Conservation (phyloP, 2,888 invertebrate genomes). For the Vanessa cardui region DNA sequence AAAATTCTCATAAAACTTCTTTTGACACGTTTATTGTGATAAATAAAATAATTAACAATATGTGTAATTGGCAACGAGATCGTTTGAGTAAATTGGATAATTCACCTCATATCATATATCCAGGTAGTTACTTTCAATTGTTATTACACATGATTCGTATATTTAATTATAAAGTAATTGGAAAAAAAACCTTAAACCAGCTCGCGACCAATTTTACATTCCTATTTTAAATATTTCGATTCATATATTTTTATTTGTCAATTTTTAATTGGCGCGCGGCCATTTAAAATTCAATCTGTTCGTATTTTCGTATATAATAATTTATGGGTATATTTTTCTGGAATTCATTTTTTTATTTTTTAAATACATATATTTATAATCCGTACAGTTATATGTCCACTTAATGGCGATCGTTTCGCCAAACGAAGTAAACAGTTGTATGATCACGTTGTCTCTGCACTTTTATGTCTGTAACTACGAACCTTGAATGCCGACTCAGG, state of each 20-base stretch:
- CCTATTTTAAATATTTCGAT: too few species aligned
- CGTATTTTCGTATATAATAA: neutral
- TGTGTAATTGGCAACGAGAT: conserved; percentile 35
- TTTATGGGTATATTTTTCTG: too few species aligned
- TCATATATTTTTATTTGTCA: too few species aligned
- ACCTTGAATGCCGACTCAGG: too few species aligned
- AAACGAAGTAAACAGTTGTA: too few species aligned
- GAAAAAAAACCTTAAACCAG: conserved; percentile 7
- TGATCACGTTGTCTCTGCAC: too few species aligned
- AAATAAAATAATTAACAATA: conserved; percentile 37
- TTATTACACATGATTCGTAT: conserved; percentile 22
- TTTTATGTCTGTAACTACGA: too few species aligned
- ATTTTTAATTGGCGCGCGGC: neutral
- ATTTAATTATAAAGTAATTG: conserved; percentile 25
- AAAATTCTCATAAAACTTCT: conserved; percentile 20
- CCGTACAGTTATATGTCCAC: too few species aligned
- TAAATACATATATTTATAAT: too few species aligned
- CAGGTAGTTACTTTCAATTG: conserved; percentile 25
- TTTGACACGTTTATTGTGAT: conserved; percentile 14
- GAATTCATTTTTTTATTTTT: too few species aligned
- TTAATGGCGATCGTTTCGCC: too few species aligned
- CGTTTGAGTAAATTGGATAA: conserved; percentile 35
- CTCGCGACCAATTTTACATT: too few species aligned
- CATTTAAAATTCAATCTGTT: neutral
- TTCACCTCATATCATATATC: conserved; percentile 26